phyloP scores from a whole-genome alignment of 2,888 invertebrate species.

The Temnothorax rugatulus region DNA sequence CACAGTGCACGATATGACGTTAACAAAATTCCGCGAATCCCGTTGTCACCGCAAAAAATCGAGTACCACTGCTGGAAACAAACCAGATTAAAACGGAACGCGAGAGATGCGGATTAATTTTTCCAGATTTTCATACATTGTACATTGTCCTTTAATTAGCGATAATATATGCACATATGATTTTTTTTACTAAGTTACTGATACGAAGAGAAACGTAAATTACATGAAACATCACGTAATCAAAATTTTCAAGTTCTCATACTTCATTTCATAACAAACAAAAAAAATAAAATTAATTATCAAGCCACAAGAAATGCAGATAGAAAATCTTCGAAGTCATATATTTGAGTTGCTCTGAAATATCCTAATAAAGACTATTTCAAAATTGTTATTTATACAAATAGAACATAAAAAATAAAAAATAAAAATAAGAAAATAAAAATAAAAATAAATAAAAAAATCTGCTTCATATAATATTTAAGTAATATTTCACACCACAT shows the following conservation, averaged over 20 bases:
- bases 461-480: neutral
- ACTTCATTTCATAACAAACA: neutral
- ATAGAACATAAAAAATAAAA: neutral
- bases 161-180: neutral
- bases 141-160: neutral
- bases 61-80: neutral
- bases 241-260: neutral
- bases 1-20: neutral
- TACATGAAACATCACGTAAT: neutral
- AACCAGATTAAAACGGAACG: slow-evolving; percentile 30
- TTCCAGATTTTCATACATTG: slow-evolving; percentile 2
- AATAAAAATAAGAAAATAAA: neutral
- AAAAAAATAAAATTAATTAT: slow-evolving; percentile 5
- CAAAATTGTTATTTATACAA: slow-evolving; percentile 8
- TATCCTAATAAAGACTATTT: neutral
- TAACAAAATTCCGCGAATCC: slow-evolving; percentile 41
- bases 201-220: neutral
- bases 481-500: neutral
- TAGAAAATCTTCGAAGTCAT: neutral
- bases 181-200: neutral
- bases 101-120: slow-evolving; percentile 1
- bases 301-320: neutral
- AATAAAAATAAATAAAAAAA: neutral
- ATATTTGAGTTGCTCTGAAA: neutral
- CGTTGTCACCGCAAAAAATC: slow-evolving; percentile 35